Evolutionary conservation across 2,113 vertebrate species (phyloP).

Genomic region (Gambusia holbrooki): DNA sequence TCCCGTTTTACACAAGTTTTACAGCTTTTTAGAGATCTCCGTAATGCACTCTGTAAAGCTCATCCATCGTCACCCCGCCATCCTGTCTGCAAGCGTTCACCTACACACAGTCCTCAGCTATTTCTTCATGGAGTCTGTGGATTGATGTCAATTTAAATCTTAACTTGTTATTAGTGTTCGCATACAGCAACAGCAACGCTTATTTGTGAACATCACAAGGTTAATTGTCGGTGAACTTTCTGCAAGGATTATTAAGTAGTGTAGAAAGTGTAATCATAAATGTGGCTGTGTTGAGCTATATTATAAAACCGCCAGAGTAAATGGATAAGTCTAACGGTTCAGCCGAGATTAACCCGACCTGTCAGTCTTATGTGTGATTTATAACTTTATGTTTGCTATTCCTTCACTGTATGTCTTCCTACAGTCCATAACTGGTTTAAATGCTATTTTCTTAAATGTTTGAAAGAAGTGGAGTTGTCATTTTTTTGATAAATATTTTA

Average conservation of each 20-base stretch:
- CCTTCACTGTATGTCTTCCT: too few relatives aligned
- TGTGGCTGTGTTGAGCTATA: not conserved
- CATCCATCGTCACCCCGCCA: slow-evolving; percentile 22
- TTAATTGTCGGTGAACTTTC: slow-evolving; percentile 52
- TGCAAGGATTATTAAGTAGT: slow-evolving; percentile 55
- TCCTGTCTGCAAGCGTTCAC: slow-evolving; percentile 40
- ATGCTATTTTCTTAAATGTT: too few relatives aligned
- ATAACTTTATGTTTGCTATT: slow-evolving; percentile 6
- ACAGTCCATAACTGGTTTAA: too few relatives aligned
- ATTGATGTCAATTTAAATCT: slow-evolving; percentile 24
- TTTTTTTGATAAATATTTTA: too few relatives aligned
- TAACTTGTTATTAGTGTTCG: slow-evolving; percentile 3
- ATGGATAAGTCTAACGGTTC: slow-evolving; percentile 16
- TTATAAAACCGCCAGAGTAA: slow-evolving; percentile 7
- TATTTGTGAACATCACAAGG: slow-evolving; percentile 48
- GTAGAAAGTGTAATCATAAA: slow-evolving; percentile 4
- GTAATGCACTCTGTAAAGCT: not conserved
- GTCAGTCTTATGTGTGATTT: slow-evolving; percentile 11
- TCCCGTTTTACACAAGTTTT: too few relatives aligned
- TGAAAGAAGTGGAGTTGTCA: too few relatives aligned
- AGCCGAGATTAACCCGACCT: slow-evolving; percentile 1
- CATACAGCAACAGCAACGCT: slow-evolving; percentile 12
- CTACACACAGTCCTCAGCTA: slow-evolving; percentile 20
- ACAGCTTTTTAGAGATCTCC: too few relatives aligned
- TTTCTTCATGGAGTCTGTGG: slow-evolving; percentile 8